Evolutionary conservation across 2,113 vertebrate genomes (phyloP), one percentile per base, ranked within the genome.

Genomic region (Hippocampus abdominalis): DNA sequence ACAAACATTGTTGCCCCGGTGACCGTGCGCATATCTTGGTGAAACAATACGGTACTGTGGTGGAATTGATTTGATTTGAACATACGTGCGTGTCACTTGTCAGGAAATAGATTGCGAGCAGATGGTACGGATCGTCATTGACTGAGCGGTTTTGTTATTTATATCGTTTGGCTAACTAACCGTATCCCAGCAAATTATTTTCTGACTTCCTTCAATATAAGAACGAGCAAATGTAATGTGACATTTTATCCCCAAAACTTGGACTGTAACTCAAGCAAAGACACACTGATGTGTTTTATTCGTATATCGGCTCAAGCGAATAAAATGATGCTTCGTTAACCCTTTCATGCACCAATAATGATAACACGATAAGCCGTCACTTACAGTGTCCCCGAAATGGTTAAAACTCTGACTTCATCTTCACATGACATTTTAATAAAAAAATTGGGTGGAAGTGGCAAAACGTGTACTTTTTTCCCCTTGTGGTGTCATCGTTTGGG

Each of bases 371-470:
- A 36, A 36, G 32, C 5, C 4, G 32, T 36, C 32, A n/a, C n/a
- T n/a, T n/a, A n/a, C n/a, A n/a, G n/a, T 36, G 32, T 36, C 32
- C 32, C 32, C 5, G 5, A 36, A 36, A 36, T 0, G 32, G 5
- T 36, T 20, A 51, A 3, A 44, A 68, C 56, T 9, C 3, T 61
- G n/a, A 67, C 32, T 29, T 70, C 46, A 66, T 40, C 16, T 27
- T 18, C 42, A 25, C 63, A 64, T 27, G 40, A 44, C 40, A 44
- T 44, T 70, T 70, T 54, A 18, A 66, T 70, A 66, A 62, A 49
- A 53, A 73, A 76, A 77, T 48, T 36, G 23, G 16, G 49, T 64
- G 62, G 27, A 71, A 67, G 53, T 16, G 39, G 25, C 18, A 15
- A 36, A 46, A 59, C 13, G 59, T 29, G 40, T 69, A 56, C 5